Percentiles rank a stretch among this genome's conserved stretches.
These are phyloP conservation scores for Enteromius trimaculatus DNA, from an alignment of 2,797 vertebrate species.

Conservation along the genomic window DNA sequence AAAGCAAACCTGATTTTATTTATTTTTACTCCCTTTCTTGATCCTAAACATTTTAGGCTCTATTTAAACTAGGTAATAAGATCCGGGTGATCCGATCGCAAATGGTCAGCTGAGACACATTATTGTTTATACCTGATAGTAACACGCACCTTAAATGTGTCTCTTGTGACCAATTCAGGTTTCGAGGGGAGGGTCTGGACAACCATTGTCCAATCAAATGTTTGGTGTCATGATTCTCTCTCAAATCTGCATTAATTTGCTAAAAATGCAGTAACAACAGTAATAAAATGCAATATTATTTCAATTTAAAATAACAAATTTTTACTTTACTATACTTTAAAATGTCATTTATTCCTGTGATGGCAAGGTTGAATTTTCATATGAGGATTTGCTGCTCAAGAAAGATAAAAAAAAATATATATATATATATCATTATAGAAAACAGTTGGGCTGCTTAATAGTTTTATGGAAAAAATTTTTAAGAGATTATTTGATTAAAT, in stretches of 20 bases:
- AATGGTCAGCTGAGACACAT: background rate
- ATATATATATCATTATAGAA: background rate
- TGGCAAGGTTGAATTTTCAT: background rate
- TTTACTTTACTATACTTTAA: background rate
- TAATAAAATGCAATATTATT: background rate
- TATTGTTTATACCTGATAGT: constrained; percentile 7
- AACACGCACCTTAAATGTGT: background rate
- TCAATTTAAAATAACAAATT: background rate
- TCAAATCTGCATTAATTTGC: background rate
- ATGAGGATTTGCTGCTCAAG: background rate
- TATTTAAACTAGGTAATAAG: constrained; percentile 11
- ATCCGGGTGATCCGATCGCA: background rate
- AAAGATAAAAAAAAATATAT: background rate
- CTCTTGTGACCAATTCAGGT: background rate
- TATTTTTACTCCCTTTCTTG: constrained; percentile 55
- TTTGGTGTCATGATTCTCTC: background rate
- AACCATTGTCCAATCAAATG: background rate
- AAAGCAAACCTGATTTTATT: constrained; percentile 63
- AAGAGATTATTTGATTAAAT: background rate
- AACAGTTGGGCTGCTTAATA: background rate
- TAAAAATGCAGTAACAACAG: background rate
- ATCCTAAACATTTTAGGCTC: constrained; percentile 45
- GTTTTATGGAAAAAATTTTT: background rate
- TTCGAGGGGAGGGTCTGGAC: background rate
- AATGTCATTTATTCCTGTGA: background rate